These are phyloP conservation scores for Tapirus terrestris DNA, from an alignment of 2,113 vertebrate genomes.

Conservation along the genomic window DNA sequence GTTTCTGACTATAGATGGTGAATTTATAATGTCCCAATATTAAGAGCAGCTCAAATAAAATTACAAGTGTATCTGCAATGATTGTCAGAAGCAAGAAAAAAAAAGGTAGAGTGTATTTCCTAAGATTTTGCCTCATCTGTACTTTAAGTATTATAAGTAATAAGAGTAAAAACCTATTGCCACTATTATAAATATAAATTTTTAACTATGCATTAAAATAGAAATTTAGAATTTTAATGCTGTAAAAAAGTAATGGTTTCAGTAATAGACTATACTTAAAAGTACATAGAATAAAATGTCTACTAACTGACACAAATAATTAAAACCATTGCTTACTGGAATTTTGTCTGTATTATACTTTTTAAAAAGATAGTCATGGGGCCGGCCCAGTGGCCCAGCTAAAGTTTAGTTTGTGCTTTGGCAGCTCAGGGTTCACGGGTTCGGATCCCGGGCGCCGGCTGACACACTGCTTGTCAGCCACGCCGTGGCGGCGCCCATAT, in stretches of 20 bases:
- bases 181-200: not conserved
- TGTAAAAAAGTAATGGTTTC: constrained; percentile 1
- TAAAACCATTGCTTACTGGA: not conserved
- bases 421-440: too few species aligned
- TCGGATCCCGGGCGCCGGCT: too few species aligned
- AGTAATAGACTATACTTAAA: not conserved
- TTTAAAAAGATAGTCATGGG: not conserved
- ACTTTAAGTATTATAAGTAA: constrained; percentile 40
- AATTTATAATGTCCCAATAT: not conserved
- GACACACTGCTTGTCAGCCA: too few species aligned
- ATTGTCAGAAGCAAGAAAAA: constrained; percentile 30
- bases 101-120: not conserved
- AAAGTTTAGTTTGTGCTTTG: too few species aligned
- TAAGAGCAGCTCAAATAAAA: constrained; percentile 16
- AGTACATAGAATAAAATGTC: not conserved
- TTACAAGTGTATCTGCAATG: not conserved
- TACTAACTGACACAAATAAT: not conserved
- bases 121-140: constrained; percentile 12
- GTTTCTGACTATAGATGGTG: not conserved
- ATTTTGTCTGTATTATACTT: not conserved
- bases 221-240: constrained; percentile 40
- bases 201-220: constrained; percentile 40
- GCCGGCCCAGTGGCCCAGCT: too few species aligned
- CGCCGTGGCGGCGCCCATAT: too few species aligned
- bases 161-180: not conserved